Evolutionary conservation across 2,113 vertebrate genomes (phyloP), one percentile per base, ranked within the genome.

Genomic region (Caranx ignobilis): DNA sequence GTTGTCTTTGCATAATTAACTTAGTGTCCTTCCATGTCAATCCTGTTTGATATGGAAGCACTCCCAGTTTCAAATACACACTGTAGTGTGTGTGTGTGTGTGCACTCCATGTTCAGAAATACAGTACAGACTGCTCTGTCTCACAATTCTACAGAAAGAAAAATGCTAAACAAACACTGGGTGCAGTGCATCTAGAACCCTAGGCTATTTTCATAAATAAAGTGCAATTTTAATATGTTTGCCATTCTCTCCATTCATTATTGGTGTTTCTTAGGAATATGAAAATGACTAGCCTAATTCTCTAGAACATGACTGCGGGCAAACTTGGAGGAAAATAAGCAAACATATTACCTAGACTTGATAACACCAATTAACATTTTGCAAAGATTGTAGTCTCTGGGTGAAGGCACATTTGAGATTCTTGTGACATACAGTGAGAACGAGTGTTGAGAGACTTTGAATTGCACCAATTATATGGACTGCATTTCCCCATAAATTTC

Each of bases 181-280:
- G 71, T 71, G 48, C 62, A 56, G 48, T 71, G 41, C 60, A 68
- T 60, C 37, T 39, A 79, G 34, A 80, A 79, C 88, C 89, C 70
- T 0, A 32, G 89, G 90, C 87, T 88, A 69, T 89, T 91, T 91
- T 86, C 21, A 82, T 74, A 84, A 88, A 86, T 88, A 87, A 90
- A 85, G 47, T 65, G 55, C 37, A 60, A 34, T 83, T 87, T 88
- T 71, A 88, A 81, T 85, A 75, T 79, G 57, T 90, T 89, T 87
- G 76, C 64, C 55, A 78, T 88, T 81, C 75, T 74, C 77, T 62
- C 41, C 63, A 61, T 86, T 92, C 80, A 88, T 88, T 89, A 88
- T 81, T 84, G 54, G 70, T 67, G 60, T 59, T 87, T 77, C 63
- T 69, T 57, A 68, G 63, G 26, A 86, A 74, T 86, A 84, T 81